These are phyloP conservation scores for Brachyopa scutellaris DNA, from an alignment of 2,888 invertebrate species.

Conservation along the genomic window DNA sequence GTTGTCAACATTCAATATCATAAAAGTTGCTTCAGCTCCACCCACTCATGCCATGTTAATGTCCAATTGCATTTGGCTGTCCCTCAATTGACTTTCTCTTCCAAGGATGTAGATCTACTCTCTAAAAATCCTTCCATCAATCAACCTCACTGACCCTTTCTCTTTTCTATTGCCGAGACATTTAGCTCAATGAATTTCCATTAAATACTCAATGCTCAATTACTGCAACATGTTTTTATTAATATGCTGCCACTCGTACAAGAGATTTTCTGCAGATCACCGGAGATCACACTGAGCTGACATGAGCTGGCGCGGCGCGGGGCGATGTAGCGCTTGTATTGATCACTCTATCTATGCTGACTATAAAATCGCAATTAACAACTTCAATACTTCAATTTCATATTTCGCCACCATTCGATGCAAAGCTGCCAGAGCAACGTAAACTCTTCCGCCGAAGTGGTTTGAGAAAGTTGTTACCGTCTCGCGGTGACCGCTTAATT, in stretches of 20 bases:
- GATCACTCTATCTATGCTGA: no score
- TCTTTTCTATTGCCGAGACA: conserved; percentile 21
- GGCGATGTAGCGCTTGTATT: no score
- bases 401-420: conserved; percentile 34
- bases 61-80: no score
- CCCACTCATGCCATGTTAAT: no score
- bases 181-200: conserved; percentile 20
- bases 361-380: conserved; percentile 59
- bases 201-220: conserved; percentile 18
- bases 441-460: conserved; percentile 19
- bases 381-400: conserved; percentile 53
- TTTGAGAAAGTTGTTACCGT: conserved; percentile 58
- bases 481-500: conserved; percentile 38
- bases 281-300: no score
- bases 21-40: no score
- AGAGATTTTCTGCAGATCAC: conserved; percentile 37
- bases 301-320: no score
- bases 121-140: conserved; percentile 23
- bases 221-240: background rate
- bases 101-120: conserved; percentile 14
- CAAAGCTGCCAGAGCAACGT: conserved; percentile 4
- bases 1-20: no score
- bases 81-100: conserved; percentile 15
- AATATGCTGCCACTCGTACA: no score
- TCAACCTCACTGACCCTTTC: conserved; percentile 2